These are phyloP conservation scores for Ctenomys sociabilis DNA, from an alignment of 2,113 vertebrate species.

Conservation along the genomic window DNA sequence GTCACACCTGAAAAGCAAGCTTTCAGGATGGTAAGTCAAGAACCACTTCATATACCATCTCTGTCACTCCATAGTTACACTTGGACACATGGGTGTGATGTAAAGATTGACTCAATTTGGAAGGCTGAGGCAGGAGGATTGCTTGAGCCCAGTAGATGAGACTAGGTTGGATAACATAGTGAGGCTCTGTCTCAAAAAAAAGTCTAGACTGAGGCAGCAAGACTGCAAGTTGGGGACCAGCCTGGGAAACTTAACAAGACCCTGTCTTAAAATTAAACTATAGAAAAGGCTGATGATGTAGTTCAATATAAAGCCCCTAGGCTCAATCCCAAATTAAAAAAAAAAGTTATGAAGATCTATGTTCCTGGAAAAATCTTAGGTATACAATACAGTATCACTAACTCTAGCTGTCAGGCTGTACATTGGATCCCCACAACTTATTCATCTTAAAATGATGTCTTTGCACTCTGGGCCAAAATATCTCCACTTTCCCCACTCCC, in stretches of 20 bases:
- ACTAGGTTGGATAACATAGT: background rate
- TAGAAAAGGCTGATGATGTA: background rate
- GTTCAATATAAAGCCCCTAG: background rate
- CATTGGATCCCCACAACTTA: too few species aligned
- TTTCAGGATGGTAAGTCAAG: background rate
- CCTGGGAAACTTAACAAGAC: background rate
- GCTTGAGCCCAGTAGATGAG: background rate
- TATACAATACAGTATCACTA: background rate
- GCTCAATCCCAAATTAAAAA: background rate
- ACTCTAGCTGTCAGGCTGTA: background rate
- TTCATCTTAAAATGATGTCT: background rate
- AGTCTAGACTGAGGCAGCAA: background rate
- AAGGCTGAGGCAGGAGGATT: background rate
- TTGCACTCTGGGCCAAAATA: background rate
- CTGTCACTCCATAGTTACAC: background rate
- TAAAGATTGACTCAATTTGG: background rate
- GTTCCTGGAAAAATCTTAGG: background rate
- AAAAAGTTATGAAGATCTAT: background rate
- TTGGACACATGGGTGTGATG: background rate
- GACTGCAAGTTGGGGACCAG: background rate
- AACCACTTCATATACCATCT: background rate
- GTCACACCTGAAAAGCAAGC: background rate
- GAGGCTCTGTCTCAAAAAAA: background rate
- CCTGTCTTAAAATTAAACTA: background rate
- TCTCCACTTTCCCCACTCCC: too few species aligned